A percentile compares a stretch with the other conserved stretches of the same genome.
Evolutionary conservation across 2,113 vertebrate genomes (phyloP).

Genomic region (Bubo bubo): DNA sequence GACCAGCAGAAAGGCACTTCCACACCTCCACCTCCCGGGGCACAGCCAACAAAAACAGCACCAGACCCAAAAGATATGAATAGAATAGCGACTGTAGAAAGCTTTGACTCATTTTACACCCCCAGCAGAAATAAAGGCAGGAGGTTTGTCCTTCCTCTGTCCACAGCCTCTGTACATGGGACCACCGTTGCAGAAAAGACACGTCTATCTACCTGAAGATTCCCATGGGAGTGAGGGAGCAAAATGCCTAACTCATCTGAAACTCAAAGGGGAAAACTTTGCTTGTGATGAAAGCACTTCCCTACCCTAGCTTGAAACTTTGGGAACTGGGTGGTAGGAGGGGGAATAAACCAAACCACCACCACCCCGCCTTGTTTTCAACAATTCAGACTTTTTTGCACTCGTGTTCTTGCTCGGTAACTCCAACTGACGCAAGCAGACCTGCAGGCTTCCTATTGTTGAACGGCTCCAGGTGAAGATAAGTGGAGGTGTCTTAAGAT

Average conservation of each 20-base stretch:
- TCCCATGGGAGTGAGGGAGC: not conserved
- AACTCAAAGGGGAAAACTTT: not conserved
- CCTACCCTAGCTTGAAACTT: not conserved
- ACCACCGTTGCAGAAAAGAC: not conserved
- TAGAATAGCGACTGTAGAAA: conserved; percentile 20
- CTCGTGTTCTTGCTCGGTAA: not conserved
- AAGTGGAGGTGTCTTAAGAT: not conserved
- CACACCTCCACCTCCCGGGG: conserved; percentile 12
- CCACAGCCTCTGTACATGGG: not conserved
- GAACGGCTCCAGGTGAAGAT: not conserved
- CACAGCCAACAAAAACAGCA: conserved; percentile 61
- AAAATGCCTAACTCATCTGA: not conserved
- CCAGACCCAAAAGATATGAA: conserved; percentile 48
- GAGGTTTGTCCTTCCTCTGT: conserved; percentile 5
- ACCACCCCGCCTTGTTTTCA: not conserved
- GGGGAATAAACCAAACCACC: not conserved
- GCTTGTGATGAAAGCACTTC: not conserved
- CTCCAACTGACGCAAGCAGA: not conserved
- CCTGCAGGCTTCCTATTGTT: not conserved
- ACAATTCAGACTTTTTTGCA: not conserved
- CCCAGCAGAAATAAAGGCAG: conserved; percentile 61
- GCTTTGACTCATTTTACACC: conserved; percentile 34
- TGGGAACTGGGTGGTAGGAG: not conserved
- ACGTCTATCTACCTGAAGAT: not conserved
- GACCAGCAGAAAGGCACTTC: conserved; percentile 18